Base-by-base conservation (phyloP, 2,797 vertebrate species). In the Poeciliopsis turneri region DNA sequence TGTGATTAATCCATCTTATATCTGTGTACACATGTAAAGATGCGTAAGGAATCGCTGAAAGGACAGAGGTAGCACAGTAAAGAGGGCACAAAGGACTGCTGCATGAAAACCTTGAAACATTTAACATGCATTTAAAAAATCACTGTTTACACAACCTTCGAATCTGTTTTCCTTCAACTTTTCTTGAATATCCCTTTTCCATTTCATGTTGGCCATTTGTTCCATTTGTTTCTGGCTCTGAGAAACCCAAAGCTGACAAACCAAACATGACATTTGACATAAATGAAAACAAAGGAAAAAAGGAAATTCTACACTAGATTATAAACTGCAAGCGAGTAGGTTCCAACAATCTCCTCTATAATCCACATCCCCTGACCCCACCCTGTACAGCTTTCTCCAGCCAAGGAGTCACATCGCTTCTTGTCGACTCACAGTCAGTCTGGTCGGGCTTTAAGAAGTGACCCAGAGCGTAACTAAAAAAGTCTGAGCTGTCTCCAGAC, bases 401-500 rank as follows among this genome's bases (percentile, higher is more conserved):
- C 87, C 91, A 93, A 86, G 80, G 75, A 92, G 88, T 92, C 91
- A 89, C 87, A 89, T 74, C 73, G 85, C 75, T 82, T 84, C 92
- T 90, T 57, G 43, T 86, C 87, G 73, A 84, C 89, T 87, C 43
- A 46, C 25, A 82, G 79, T 72, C 78, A 49, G 86, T 86, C 59
- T 85, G 88, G 90, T 80, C 76, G 71, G 88, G 87, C 90, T 95
- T 71, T 94, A 93, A 93, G 92, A 90, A 92, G 91, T 94, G 93
- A 96, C 93, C 93, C 91, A 86, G 92, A 90, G 92, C 93, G 89
- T 91, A 95, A 94, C 90, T 92, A 94, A 92, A 96, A 94, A 95
- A 88, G 86, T 94, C 94, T 95, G 95, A 95, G 92, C 95, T 94
- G 95, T 95, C 94, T 93, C 94, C 93, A 93, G 92, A 88, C 87